A percentile compares a stretch with the other conserved stretches of the same genome.
phyloP scores from a whole-genome alignment of 2,888 invertebrate species.

The Spilarctia lutea region DNA sequence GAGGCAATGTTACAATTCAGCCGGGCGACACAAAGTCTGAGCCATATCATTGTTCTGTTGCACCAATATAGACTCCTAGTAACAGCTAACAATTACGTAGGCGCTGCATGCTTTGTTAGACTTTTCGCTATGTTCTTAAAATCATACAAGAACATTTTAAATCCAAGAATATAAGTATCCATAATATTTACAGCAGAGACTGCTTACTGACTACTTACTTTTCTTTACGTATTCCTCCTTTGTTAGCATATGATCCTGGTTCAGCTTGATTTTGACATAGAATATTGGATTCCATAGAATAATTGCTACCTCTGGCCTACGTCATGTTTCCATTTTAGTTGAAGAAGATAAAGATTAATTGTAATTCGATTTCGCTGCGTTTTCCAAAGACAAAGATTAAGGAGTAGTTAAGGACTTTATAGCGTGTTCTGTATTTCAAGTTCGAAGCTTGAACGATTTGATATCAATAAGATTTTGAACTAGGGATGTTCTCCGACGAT shows the following conservation, averaged over 20 bases:
- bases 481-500: slow-evolving; percentile 14
- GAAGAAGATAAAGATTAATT: neutral
- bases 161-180: neutral
- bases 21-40: slow-evolving; percentile 80
- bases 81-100: slow-evolving; percentile 57
- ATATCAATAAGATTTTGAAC: neutral
- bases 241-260: neutral
- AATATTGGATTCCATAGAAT: neutral
- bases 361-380: neutral
- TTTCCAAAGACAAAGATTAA: neutral
- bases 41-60: slow-evolving; percentile 71
- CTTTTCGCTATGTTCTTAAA: slow-evolving; percentile 26
- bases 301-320: neutral
- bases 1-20: slow-evolving; percentile 68
- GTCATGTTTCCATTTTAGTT: neutral
- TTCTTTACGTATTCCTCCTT: neutral
- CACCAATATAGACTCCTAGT: slow-evolving; percentile 69
- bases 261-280: neutral
- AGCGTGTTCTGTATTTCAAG: neutral
- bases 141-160: neutral
- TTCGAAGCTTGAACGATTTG: no score
- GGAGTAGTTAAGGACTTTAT: neutral
- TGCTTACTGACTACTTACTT: no score
- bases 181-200: neutral
- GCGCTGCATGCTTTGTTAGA: slow-evolving; percentile 39